Conservation (phyloP, 2,888 invertebrate genomes). For the Trissolcus japonicus region DNA sequence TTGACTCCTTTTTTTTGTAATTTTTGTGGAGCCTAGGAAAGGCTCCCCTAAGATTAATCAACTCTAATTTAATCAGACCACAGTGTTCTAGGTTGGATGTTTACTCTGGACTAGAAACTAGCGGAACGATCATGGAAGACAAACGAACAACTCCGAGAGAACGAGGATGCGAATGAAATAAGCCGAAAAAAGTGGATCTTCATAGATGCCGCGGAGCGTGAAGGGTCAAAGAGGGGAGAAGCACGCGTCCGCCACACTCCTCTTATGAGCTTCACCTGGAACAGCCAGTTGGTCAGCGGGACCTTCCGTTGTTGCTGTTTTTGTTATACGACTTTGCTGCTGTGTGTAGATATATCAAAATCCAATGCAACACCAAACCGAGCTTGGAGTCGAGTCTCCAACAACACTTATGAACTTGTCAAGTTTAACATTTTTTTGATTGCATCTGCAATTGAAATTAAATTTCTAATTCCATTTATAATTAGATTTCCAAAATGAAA, state of each 20-base stretch:
- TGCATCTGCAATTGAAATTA: too few relatives aligned
- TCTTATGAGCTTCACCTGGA: conserved; percentile 61
- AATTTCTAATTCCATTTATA: too few relatives aligned
- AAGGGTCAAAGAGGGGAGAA: conserved; percentile 61
- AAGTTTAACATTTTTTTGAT: conserved; percentile 21
- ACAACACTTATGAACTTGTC: conserved; percentile 19
- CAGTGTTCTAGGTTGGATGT: conserved; percentile 27
- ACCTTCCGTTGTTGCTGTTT: conserved; percentile 58
- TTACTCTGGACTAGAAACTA: conserved; percentile 39
- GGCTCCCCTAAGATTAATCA: conserved; percentile 32
- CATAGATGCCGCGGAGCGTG: conserved; percentile 58
- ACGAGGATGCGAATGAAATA: conserved; percentile 41
- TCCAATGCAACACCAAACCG: conserved; percentile 31
- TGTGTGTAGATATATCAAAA: conserved; percentile 42
- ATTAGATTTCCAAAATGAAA: too few relatives aligned
- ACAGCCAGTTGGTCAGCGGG: conserved; percentile 62
- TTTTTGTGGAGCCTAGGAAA: too few relatives aligned
- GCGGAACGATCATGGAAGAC: conserved; percentile 37
- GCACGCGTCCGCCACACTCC: conserved; percentile 64
- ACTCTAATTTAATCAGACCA: conserved; percentile 45
- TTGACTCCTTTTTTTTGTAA: too few relatives aligned
- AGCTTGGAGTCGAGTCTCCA: conserved; percentile 8
- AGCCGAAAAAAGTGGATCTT: conserved; percentile 52
- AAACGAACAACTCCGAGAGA: conserved; percentile 43
- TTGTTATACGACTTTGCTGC: conserved; percentile 57